Base-by-base conservation (phyloP, 2,888 invertebrate species). In the Athetis lepigone region DNA sequence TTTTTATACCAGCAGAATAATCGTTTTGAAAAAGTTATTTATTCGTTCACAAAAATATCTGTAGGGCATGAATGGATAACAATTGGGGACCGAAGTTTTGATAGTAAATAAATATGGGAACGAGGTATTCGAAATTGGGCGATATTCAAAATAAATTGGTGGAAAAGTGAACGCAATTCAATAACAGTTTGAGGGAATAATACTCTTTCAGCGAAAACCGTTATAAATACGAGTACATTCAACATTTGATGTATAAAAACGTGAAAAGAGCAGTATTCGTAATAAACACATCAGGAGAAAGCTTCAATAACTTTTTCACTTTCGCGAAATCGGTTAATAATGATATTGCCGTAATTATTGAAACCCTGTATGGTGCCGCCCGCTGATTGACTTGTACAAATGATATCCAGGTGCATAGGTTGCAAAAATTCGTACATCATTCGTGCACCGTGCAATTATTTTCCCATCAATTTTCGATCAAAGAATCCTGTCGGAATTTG, bases 401-500 rank as follows among this genome's bases (percentile, higher is more conserved):
- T 86, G 85, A 88, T 79, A 77, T 59, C 59, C 73, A 79, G 80
- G 86, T 81, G 83, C 87, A 86, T 82, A 87, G 86, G 87, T 88
- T 85, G 84, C 81, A 77, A 79, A 81, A 83, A 82, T 80, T 81
- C 76, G 71, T 70, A 61, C 71, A 79, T 76, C 79, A 80, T 81
- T 84, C 75, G 78, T 70, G 69, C 70, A 79, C 79, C 78, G 63
- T 81, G 81, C 86, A 90, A 91, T 91, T 91, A 90, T 88, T 84
- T 82, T 56, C 57, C 81, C 87, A 90, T 91, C 87, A 90, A 88
- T 89, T 87, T 86, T 87, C 87, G 83, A 88, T 88, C 86, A 85
- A 82, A 85, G 71, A 76, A 80, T 74, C 71, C 72, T 75, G 81
- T 80, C 80, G 77, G 83, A 81, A 80, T 75, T 59, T 71, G 74